Conservation (phyloP, 2,113 vertebrate genomes). For the Trematomus loennbergii region DNA sequence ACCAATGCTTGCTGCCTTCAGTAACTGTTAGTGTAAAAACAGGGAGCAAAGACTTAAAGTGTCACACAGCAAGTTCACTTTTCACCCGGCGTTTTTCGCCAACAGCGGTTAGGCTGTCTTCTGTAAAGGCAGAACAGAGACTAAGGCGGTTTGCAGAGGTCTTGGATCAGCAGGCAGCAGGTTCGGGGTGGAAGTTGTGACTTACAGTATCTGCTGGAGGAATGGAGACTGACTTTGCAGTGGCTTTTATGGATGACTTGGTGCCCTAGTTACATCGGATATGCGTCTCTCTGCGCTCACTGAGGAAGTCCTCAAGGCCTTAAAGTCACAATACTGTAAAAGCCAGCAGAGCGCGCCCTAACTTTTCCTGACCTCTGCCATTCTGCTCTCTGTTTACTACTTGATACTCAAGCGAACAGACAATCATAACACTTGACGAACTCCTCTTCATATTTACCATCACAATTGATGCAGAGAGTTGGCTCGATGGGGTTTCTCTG, state of each 20-base stretch:
- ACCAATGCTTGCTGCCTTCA: conserved; percentile 6
- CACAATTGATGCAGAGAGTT: conserved; percentile 9
- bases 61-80: conserved; percentile 22
- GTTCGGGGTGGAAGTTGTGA: conserved; percentile 43
- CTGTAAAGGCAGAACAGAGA: conserved; percentile 13
- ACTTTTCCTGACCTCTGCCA: conserved; percentile 54
- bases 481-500: conserved; percentile 8
- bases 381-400: conserved; percentile 30
- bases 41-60: neutral
- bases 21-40: conserved; percentile 24
- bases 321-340: conserved; percentile 29
- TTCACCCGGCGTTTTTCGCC: conserved; percentile 1
- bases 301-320: conserved; percentile 42
- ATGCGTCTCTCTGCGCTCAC: conserved; percentile 2
- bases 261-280: conserved; percentile 37
- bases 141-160: neutral
- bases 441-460: conserved; percentile 29
- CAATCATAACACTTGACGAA: conserved; percentile 29
- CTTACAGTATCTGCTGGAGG: conserved; percentile 19
- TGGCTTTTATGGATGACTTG: conserved; percentile 29
- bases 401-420: conserved; percentile 38
- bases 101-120: neutral
- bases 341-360: conserved; percentile 24
- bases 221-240: neutral
- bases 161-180: conserved; percentile 37